Base-by-base conservation (phyloP, 2,113 vertebrate species). In the Actenoides lindsayi region DNA sequence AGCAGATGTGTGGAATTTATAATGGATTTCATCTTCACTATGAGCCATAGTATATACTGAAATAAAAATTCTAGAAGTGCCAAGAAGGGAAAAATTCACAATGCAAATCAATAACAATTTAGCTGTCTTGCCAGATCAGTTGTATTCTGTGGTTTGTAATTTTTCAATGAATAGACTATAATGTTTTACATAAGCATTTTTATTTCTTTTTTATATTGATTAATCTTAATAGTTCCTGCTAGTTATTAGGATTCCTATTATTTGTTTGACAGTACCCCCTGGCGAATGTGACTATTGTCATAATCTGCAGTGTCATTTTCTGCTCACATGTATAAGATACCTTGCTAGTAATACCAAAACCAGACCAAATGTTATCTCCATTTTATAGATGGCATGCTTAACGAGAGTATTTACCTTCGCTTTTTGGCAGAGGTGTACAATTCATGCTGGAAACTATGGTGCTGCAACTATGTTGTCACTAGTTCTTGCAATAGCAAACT, bases 101-200 rank as follows among this genome's bases (percentile, higher is more conserved):
- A 44, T 97, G 51, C 68, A 96, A 94, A 98, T 98, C 97, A 95
- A 97, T 98, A 98, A 92, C 93, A 96, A 98, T 97, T 98, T 97
- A 98, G 76, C 76, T 50, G 5, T 96, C 53, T 85, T 95, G 82
- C 81, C 87, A 81, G 81, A 90, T 93, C 94, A 94, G 84, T 97
- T 97, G 78, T 95, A 53, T 93, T 93, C 46, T 76, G 88, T 42
- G 83, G 87, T 94, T 96, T 87, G 92, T 97, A 95, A 94, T 97
- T 97, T 97, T 97, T 96, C 96, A 94, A 19, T 97, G 94, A 97
- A 93, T 88, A 96, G 92, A 92, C 48, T 82, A 87, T 96, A 73
- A 87, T 76, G 57, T 90, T 96, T 97, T 97, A 94, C 91, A 89
- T 96, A 91, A 85, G 86, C 48, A 73, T 46, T 62, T 76, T 94